These are phyloP conservation scores for Crotalus viridis DNA, from an alignment of 2,113 vertebrate genomes.

Conservation along the genomic window DNA sequence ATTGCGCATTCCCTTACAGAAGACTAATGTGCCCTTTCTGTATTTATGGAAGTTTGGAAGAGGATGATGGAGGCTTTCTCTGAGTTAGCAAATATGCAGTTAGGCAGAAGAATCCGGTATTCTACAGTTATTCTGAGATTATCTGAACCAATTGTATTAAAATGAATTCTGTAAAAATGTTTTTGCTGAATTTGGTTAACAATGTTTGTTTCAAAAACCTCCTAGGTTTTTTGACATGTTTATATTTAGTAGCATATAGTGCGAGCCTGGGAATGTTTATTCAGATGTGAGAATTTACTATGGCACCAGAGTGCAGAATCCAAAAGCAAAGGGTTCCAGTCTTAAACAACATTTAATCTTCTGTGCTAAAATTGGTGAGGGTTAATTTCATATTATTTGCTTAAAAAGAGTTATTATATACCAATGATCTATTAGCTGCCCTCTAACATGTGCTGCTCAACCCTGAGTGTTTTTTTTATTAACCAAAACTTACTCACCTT, in stretches of 20 bases:
- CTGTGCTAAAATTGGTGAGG: background rate
- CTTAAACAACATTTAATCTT: background rate
- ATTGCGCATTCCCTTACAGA: background rate
- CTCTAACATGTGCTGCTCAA: background rate
- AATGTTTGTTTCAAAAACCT: background rate
- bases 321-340: background rate
- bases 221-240: background rate
- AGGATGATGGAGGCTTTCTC: background rate
- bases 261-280: background rate
- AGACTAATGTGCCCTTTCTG: background rate
- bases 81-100: background rate
- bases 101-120: background rate
- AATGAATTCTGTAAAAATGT: background rate
- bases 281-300: background rate
- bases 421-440: background rate
- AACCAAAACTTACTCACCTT: background rate
- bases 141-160: background rate
- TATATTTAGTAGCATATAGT: background rate
- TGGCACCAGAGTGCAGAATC: background rate
- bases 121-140: background rate
- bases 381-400: background rate
- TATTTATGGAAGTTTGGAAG: background rate
- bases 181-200: background rate
- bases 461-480: background rate
- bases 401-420: background rate